Evolutionary conservation across 2,797 vertebrate species (phyloP).

Genomic region (Sebastiscus tertius): DNA sequence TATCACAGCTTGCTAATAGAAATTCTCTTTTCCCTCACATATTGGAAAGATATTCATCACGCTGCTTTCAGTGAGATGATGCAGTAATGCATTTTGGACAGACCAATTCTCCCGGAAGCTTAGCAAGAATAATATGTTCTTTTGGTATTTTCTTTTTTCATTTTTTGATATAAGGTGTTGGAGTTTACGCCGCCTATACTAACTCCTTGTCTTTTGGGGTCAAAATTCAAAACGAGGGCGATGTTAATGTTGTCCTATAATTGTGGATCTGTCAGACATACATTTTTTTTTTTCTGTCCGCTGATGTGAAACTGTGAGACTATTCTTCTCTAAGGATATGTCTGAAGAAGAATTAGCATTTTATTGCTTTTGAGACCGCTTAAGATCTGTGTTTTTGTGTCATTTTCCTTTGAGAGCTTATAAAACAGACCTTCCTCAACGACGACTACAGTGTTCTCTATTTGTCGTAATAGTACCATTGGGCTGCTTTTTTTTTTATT

Average conservation of each 20-base stretch:
- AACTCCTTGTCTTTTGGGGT: slow-evolving; percentile 14
- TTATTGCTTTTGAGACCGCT: slow-evolving; percentile 41
- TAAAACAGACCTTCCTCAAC: not conserved
- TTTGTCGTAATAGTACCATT: not conserved
- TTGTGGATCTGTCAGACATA: slow-evolving; percentile 18
- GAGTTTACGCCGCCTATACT: not conserved
- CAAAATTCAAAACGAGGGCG: slow-evolving; percentile 12
- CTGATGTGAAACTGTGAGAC: slow-evolving; percentile 15
- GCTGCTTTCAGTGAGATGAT: slow-evolving; percentile 52
- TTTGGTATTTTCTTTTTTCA: not conserved
- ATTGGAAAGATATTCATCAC: slow-evolving; percentile 72
- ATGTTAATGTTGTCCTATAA: slow-evolving; percentile 10
- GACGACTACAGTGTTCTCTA: not conserved
- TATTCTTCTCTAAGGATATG: not conserved
- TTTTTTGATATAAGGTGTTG: slow-evolving; percentile 19
- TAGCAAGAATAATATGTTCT: slow-evolving; percentile 48
- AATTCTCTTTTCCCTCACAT: slow-evolving; percentile 59
- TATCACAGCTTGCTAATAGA: slow-evolving; percentile 70
- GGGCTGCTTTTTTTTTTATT: slow-evolving; percentile 6
- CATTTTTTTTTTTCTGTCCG: not conserved
- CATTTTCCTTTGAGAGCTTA: slow-evolving; percentile 13
- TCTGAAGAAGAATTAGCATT: slow-evolving; percentile 39
- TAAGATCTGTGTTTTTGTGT: not conserved
- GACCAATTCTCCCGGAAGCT: slow-evolving; percentile 60
- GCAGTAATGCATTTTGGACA: slow-evolving; percentile 67